Evolutionary conservation across 2,113 vertebrate species (phyloP).

Genomic region (Nothocercus nigrocapillus): DNA sequence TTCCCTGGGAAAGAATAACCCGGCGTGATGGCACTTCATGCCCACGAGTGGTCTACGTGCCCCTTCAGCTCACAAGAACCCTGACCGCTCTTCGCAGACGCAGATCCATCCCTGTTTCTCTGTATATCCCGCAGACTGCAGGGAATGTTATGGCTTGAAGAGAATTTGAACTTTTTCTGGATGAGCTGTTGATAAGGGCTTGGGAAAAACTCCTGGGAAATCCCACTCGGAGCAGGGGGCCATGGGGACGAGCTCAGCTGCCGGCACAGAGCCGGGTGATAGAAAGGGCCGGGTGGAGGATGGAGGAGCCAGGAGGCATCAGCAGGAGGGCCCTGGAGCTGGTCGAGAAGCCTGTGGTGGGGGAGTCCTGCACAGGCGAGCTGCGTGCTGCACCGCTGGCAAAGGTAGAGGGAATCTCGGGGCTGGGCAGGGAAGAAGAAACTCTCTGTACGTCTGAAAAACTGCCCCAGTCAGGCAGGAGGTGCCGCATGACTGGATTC

Average conservation of each 20-base stretch:
- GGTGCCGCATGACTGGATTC: not conserved
- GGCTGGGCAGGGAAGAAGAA: not conserved
- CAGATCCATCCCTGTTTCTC: not conserved
- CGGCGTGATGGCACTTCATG: rapidly evolving
- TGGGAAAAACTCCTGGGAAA: not conserved
- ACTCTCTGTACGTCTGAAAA: not conserved
- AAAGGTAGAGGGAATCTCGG: not conserved
- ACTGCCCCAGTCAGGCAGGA: not conserved
- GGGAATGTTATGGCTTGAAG: not conserved
- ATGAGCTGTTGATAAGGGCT: rapidly evolving
- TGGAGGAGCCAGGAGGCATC: not conserved
- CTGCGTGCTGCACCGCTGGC: not conserved
- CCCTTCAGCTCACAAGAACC: not conserved
- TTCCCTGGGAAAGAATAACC: not conserved
- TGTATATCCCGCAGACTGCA: not conserved
- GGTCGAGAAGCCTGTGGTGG: not conserved
- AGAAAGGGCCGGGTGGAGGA: no score
- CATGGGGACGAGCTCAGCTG: not conserved
- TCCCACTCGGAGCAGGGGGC: no score
- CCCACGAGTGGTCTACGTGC: rapidly evolving
- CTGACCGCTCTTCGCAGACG: not conserved
- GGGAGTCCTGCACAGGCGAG: not conserved
- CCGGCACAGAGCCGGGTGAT: no score
- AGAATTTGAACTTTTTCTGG: not conserved
- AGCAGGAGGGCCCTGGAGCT: not conserved